These are phyloP conservation scores for Anguilla marmorata DNA, from an alignment of 2,797 vertebrate species.

Conservation along the genomic window DNA sequence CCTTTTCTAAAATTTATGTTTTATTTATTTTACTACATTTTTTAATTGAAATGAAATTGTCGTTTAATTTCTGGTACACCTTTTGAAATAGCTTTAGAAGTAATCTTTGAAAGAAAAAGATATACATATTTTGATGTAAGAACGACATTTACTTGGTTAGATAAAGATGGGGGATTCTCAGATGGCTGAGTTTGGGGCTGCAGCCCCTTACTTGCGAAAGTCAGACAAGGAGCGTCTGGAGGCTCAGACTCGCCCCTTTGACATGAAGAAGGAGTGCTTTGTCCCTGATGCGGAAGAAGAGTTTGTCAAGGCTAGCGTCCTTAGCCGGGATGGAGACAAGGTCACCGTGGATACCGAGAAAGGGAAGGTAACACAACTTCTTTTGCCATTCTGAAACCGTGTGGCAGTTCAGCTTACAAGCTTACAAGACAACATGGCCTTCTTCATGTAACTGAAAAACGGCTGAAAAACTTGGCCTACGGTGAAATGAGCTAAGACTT, in stretches of 20 bases:
- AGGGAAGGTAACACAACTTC: constrained; percentile 73
- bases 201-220: constrained; percentile 80
- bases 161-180: constrained; percentile 69
- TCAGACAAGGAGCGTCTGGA: constrained; percentile 83
- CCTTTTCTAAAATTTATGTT: not conserved
- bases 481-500: not conserved
- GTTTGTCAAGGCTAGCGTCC: constrained; percentile 75
- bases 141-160: constrained; percentile 25
- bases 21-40: not conserved
- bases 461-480: not conserved
- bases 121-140: not conserved
- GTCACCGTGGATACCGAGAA: constrained; percentile 75
- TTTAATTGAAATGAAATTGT: not conserved
- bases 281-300: constrained; percentile 81
- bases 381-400: not conserved
- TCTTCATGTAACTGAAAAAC: not conserved
- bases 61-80: too few species aligned
- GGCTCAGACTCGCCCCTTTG: constrained; percentile 82
- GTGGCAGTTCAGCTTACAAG: not conserved
- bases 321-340: constrained; percentile 80
- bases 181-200: constrained; percentile 80
- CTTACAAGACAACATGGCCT: not conserved
- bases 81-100: not conserved
- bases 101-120: constrained; percentile 38
- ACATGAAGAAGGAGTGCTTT: constrained; percentile 87